Evolutionary conservation across 2,888 invertebrate genomes (phyloP), one percentile per base, ranked within the genome.

Genomic region (Megastigmus dorsalis): DNA sequence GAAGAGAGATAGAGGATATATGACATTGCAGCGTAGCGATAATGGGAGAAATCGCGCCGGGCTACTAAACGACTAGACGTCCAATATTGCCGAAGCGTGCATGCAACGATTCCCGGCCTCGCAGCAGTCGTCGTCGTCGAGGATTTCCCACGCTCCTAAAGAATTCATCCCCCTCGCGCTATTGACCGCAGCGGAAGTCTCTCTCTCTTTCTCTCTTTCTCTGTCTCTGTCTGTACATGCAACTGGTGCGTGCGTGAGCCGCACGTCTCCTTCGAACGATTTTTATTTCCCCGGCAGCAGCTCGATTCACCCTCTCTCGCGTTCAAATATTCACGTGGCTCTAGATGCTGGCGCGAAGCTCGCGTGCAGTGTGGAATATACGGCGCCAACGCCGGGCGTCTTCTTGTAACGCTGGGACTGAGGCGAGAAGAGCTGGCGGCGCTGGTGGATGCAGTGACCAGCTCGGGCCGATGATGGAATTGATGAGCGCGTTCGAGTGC

Each of bases 101-200:
- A 28, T 15, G 7, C 5, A 28, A 41, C 1, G 15, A 1, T 0
- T 10, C 3, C 26, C 20, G 13, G 10, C n/a, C 15, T 33, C 15
- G 23, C 13, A 70, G 59, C 45, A 6, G 43, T 72, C 82, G 76
- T 77, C 84, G 85, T n/a, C n/a, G n/a, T n/a, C 78, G 77, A 74
- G 78, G 79, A 30, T 84, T 86, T n/a, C 86, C 80, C 86, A 85
- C 85, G 80, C 77, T 83, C 76, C 78, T 87, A 45, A 85, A 86
- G 74, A 84, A 86, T 87, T 85, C 81, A 87, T 84, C 81, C 74
- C 72, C 77, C 82, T 79, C 82, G 81, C 84, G 84, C 83, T 87
- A 87, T 87, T 86, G 87, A 87, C 86, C 85, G 86, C 81, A 80
- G 80, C 82, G 79, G 80, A 83, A 80, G 83, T 82, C 80, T 83